Percentiles rank a stretch among this genome's conserved stretches.
These are phyloP conservation scores for Drosophila nigritarsus DNA, from an alignment of 2,888 invertebrate genomes.

Conservation along the genomic window DNA sequence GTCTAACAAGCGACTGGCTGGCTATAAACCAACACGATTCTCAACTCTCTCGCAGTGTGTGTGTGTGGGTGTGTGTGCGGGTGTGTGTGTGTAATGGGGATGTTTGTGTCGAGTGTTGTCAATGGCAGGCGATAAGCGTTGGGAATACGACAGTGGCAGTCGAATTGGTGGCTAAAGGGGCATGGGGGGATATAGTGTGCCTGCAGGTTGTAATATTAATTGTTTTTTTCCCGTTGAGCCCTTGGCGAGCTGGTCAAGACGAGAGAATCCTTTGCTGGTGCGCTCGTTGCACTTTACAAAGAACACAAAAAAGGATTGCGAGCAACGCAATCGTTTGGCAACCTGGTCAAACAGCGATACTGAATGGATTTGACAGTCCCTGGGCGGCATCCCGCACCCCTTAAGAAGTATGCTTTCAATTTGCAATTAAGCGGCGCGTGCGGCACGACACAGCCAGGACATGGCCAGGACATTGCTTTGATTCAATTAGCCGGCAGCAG, in stretches of 20 bases:
- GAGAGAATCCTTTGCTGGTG: constrained; percentile 40
- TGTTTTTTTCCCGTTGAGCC: constrained; percentile 69
- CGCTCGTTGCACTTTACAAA: constrained; percentile 17
- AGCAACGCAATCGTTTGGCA: constrained; percentile 5
- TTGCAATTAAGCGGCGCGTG: constrained; percentile 69
- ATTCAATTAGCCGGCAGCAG: constrained; percentile 72
- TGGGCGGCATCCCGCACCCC: constrained; percentile 23
- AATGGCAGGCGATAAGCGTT: constrained; percentile 71
- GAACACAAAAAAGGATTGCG: constrained; percentile 9
- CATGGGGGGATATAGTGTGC: constrained; percentile 61
- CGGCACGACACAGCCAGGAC: constrained; percentile 45
- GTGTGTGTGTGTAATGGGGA: constrained; percentile 6
- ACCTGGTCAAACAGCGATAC: constrained; percentile 53
- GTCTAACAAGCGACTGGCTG: constrained; percentile 28
- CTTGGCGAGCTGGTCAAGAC: constrained; percentile 47
- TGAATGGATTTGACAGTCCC: constrained; percentile 71
- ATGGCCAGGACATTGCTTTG: constrained; percentile 63
- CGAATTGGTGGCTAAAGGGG: no score
- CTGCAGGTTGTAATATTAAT: constrained; percentile 79
- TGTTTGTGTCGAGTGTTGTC: constrained; percentile 60
- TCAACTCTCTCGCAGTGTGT: neutral
- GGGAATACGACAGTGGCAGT: neutral
- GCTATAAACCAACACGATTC: constrained; percentile 7
- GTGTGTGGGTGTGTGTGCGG: neutral
- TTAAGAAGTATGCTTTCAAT: constrained; percentile 74